Evolutionary conservation across 2,888 invertebrate genomes (phyloP).

Genomic region (Synanthedon vespiformis): DNA sequence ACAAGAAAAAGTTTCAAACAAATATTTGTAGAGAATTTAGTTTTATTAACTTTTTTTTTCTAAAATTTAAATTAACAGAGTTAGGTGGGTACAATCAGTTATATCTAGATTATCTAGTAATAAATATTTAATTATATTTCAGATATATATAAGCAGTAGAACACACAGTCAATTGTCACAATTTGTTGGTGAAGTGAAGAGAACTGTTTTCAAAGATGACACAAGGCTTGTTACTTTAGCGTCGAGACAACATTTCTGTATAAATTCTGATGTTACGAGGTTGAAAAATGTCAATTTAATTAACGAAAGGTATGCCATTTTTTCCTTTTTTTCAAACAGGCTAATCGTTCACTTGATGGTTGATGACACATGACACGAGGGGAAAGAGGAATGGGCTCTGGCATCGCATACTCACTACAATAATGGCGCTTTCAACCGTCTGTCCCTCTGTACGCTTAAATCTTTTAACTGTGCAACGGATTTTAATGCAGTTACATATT

Average conservation of each 20-base stretch:
- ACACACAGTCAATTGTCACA: constrained; percentile 98
- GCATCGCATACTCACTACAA: no score
- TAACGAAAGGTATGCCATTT: constrained; percentile 78
- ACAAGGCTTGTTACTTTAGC: constrained; percentile 85
- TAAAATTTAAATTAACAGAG: neutral
- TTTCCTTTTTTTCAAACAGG: neutral
- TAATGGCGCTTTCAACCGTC: no score
- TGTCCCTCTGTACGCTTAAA: no score
- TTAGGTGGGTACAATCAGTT: no score
- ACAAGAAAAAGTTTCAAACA: no score
- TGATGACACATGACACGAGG: no score
- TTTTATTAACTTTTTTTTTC: neutral
- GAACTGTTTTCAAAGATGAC: constrained; percentile 79
- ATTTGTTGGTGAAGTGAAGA: constrained; percentile 91
- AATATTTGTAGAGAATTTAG: neutral
- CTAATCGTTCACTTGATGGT: neutral
- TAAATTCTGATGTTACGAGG: constrained; percentile 82
- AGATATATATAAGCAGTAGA: constrained; percentile 94
- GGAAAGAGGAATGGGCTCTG: no score
- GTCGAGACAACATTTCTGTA: constrained; percentile 92
- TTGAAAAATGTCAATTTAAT: constrained; percentile 83
- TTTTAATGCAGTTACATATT: no score
- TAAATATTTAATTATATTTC: constrained; percentile 16
- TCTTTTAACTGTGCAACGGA: no score
- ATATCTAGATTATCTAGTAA: no score